A percentile compares a stretch with the other conserved stretches of the same genome.
Evolutionary conservation across 2,797 vertebrate species (phyloP).

Genomic region (Buphagus erythrorhynchus): DNA sequence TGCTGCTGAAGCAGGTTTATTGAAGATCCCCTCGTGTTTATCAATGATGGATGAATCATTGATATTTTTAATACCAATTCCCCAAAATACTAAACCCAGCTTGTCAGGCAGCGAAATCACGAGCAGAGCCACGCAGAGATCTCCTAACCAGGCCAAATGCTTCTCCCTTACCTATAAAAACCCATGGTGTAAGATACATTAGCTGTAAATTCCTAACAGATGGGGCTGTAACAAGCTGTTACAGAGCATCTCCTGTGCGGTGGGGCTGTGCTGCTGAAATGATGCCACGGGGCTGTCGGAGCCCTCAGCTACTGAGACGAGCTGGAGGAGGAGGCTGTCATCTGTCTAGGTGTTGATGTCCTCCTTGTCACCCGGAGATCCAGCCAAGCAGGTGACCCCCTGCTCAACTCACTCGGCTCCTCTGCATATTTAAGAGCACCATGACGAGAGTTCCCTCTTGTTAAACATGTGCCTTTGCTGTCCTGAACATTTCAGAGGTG

Average conservation of each 20-base stretch:
- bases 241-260: constrained; percentile 29
- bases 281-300: background rate
- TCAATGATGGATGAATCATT: background rate
- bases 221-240: constrained; percentile 47
- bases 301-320: background rate
- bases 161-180: background rate
- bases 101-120: background rate
- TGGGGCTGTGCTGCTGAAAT: background rate
- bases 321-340: constrained; percentile 30
- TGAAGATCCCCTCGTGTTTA: background rate
- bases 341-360: constrained; percentile 17
- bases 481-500: rapidly evolving
- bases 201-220: constrained; percentile 34
- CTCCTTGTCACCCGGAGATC: background rate
- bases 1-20: background rate
- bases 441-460: background rate
- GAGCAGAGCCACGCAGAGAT: background rate
- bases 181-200: background rate
- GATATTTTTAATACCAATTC: background rate
- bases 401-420: background rate
- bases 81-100: background rate
- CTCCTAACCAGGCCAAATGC: background rate
- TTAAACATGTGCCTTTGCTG: background rate
- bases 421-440: background rate
- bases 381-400: background rate